Evolutionary conservation across 2,113 vertebrate genomes (phyloP), one percentile per base, ranked within the genome.

Genomic region (Puntigrus tetrazona): DNA sequence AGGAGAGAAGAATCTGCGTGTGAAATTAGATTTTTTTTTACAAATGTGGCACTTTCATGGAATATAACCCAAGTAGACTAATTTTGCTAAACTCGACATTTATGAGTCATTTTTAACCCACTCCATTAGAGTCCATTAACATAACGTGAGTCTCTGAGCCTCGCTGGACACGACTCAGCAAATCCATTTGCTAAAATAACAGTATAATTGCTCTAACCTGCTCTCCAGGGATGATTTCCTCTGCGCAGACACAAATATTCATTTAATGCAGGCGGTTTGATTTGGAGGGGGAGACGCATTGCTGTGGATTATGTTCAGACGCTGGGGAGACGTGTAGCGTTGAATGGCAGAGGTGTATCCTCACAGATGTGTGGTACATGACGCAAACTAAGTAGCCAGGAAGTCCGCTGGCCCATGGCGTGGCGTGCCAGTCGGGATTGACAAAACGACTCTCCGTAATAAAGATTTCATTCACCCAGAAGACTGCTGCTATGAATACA

Each of bases 111-210:
- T 83, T 45, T 61, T 80, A 79, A 41, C 59, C 9, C 52, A 36
- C 74, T 85, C 86, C 20, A 85, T 89, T 88, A 84, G 57, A 83
- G 75, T 22, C 20, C 74, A 79, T 91, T 88, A 88, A 31, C 70
- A 86, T 85, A 88, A 84, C 80, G 65, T 25, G 84, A 87, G 72
- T 72, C 67, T 67, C 52, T 77, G 86, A 80, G 67, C 82, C 18
- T 18, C 34, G 84, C 88, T 91, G 88, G 89, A 90, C 65, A 72
- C 43, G 31, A 88, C 85, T 91, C 90, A 91, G 85, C 67, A 41
- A 89, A 81, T 89, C 89, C 88, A 89, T 91, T 91, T 89, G 81
- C 87, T 90, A 90, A 89, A 90, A 84, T 88, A 91, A 91, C 90
- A 89, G 4, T 2, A 77, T 89, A 74, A 89, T 74, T 85, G 84